Base-by-base conservation (phyloP, 2,113 vertebrate species). In the Falco punctatus region DNA sequence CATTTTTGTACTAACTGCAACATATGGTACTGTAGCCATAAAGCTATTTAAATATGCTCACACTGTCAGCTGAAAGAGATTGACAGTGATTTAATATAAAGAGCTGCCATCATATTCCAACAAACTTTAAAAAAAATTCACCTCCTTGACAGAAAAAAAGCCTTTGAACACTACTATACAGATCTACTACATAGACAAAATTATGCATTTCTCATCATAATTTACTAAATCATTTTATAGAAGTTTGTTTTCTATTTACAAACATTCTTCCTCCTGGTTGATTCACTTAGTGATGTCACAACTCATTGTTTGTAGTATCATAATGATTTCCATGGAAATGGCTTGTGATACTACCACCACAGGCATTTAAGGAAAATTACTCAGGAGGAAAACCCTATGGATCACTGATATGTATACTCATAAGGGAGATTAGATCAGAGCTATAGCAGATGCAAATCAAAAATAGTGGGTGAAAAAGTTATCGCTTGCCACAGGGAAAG, bases 41-140 rank as follows among this genome's bases (percentile, higher is more conserved):
- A 94, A 95, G 19, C 12, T 35, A 94, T 91, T 95, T 92, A 94
- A 96, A 83, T 93, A 81, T 38, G 33, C 52, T 88, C 54, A 55
- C 32, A 17, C n/a, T 79, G 85, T 91, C 92, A 94, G 30, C 13
- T 92, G 80, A 92, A 74, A 82, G 33, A 90, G 40, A 88, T 66
- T 86, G 73, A 93, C 49, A 81, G 26, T 42, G 55, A 87, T 92
- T 90, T 66, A 78, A 85, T 81, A 61, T 90, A 81, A 95, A 86
- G 78, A 86, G 12, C 4, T 80, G 28, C 15, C 19, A 80, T 54
- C 44, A 22, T 51, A 95, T 28, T 77, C 22, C 73, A 82, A 42
- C 3, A 93, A 91, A 85, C 11, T 83, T 91, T 26, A 14, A 48
- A 81, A 83, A 86, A 79, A 33, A 0, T 2, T 26, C 33, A 30